Base-by-base conservation (phyloP, 1,140 invertebrate genomes). In the Centruroides vittatus region DNA sequence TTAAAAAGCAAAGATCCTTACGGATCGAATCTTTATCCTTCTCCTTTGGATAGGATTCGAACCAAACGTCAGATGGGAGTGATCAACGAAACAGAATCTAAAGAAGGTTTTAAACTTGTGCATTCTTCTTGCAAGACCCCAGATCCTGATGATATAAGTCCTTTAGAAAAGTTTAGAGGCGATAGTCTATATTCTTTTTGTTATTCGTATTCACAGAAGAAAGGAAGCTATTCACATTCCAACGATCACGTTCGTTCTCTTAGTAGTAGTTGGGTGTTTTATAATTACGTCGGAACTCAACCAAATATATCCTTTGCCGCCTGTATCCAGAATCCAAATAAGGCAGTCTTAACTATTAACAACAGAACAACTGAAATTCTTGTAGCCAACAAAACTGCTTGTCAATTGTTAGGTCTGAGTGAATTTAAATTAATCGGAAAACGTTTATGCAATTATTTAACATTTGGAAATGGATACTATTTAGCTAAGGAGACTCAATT, bases 321-420 rank as follows among this genome's bases (percentile, higher is more conserved):
- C 1, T 41, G 41, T 41, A 62, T 72, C 35, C 67, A 70, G 3
- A 75, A 75, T 63, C 73, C 74, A 9, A 74, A 73, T 65, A 75
- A 75, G 63, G 72, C 72, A 3, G 67, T 75, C 48, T 67, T 73
- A 49, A 74, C 73, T 1, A 73, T 75, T 35, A 65, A 74, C 67
- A 68, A 70, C 12, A 65, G 69, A 62, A 73, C 72, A 11, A 73
- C 73, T 12, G 71, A 75, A 78, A 82, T 83, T 60, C 71, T 83
- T 12, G 80, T 81, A 64, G 80, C 81, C 5, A 83, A 83, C 71
- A 70, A 73, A 57, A 70, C 73, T 62, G 72, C 73, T 2, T 82
- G 79, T 67, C 78, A 79, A 10, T 66, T 83, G 46, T 75, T 82
- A 61, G 80, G 79, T 7, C 81, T 81, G 65, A 77, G 78, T 1